Evolutionary conservation across 2,797 vertebrate genomes (phyloP), one percentile per base, ranked within the genome.

Genomic region (Siniperca scherzeri): DNA sequence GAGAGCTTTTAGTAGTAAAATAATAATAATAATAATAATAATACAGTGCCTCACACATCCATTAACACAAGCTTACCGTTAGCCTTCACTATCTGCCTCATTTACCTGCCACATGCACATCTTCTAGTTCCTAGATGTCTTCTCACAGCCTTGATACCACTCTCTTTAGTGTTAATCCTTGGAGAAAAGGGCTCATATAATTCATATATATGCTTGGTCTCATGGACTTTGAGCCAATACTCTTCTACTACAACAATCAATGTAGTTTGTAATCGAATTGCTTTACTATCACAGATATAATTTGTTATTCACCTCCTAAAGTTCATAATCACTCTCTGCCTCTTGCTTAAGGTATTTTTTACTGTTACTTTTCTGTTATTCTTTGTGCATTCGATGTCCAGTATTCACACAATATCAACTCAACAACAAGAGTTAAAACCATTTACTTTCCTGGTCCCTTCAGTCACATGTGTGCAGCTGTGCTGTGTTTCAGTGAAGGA

Each of bases 401-500:
- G 11, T 40, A 16, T 57, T 81, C 52, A 56, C 40, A n/a, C 25
- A 44, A 33, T 25, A 81, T 85, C 19, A 64, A 3, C 25, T 30
- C 38, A 73, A 40, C 55, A 70, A 57, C 80, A 75, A 61, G 38
- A 50, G 62, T 55, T 53, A 33, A 36, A 80, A 85, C 72, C 82
- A 72, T 91, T 86, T 87, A 52, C 75, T 79, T 53, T 56, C 44
- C 30, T 22, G 8, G 13, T 84, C 68, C 73, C 77, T 46, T 78
- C 66, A 75, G 68, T 82, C 84, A 79, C 87, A 86, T 88, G 78
- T 92, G 74, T 50, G 17, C 90, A 91, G 90, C 90, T 92, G 90
- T 85, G 81, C 61, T 62, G 36, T 79, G 85, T 91, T 83, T 85
- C 80, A 88, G 81, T 93, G 83, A 92, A 89, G 86, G 91, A 92